Evolutionary conservation across 2,797 vertebrate genomes (phyloP), one percentile per base, ranked within the genome.

Genomic region (Oreonectes daqikongensis): DNA sequence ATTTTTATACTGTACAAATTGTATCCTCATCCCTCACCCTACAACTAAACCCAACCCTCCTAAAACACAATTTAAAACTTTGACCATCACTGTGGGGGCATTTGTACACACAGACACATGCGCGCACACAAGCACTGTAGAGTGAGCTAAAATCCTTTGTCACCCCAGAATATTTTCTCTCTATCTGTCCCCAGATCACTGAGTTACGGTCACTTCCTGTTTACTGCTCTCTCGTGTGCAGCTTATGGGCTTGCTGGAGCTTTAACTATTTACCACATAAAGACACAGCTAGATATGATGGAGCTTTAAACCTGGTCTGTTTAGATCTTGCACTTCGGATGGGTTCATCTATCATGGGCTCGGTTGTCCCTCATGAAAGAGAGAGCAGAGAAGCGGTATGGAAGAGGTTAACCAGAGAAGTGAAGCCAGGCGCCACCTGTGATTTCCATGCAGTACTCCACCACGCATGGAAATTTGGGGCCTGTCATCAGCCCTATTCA

Each of bases 241-340:
- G 22, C 75, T 77, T 64, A 77, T 55, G 35, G 67, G 52, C 57
- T 63, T 70, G 46, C 32, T 38, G 50, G 48, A 55, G 48, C 60
- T 59, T 75, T 81, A 73, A 75, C 48, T 46, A 64, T 70, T 66
- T 65, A 75, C 44, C 15, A 48, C 46, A 55, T 84, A 82, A 84
- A 18, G 48, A 69, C 72, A 64, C 59, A 40, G 30, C 70, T 61
- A 57, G 53, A 64, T 20, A 32, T 71, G 82, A 81, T 50, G 72
- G 30, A 72, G 59, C 44, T 59, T 75, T 77, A 81, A 72, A 79
- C 42, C 50, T 64, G 22, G n/a, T 64, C 57, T 69, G 42, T 74
- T 72, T 67, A 67, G 64, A 79, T 69, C 64, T 44, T 32, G 30
- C 11, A 10, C 78, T 61, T 50, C 30, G 61, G 79, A 48, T 46